These are phyloP conservation scores for Eleginops maclovinus DNA, from an alignment of 2,113 vertebrate genomes.

Conservation along the genomic window DNA sequence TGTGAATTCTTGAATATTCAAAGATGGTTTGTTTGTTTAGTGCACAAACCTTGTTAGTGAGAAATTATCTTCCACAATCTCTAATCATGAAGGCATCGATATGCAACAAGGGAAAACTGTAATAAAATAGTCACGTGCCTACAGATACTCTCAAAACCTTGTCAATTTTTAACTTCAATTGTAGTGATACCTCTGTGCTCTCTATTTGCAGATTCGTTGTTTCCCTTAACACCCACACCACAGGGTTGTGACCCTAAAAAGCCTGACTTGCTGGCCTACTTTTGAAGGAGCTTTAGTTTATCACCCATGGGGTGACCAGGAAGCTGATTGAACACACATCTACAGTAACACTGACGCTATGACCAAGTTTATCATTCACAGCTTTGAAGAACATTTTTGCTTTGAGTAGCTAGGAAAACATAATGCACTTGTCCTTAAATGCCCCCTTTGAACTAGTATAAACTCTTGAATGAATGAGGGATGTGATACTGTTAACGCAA, in stretches of 20 bases:
- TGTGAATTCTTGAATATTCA: constrained; percentile 27
- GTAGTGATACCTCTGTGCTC: not conserved
- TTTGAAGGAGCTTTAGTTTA: constrained; percentile 6
- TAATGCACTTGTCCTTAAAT: not conserved
- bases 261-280: constrained; percentile 53
- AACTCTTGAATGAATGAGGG: not conserved
- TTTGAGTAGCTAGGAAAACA: not conserved
- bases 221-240: not conserved
- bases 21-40: not conserved
- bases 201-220: not conserved
- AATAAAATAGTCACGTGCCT: too few species aligned
- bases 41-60: not conserved
- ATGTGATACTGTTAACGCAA: not conserved
- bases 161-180: not conserved
- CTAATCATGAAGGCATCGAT: not conserved
- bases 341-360: not conserved
- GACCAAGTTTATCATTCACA: not conserved
- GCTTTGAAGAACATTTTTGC: not conserved
- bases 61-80: not conserved
- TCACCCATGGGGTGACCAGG: constrained; percentile 3
- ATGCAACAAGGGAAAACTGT: not conserved
- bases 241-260: constrained; percentile 25
- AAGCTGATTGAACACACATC: not conserved
- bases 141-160: not conserved
- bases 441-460: not conserved